Evolutionary conservation across 2,797 vertebrate species (phyloP).

Genomic region (Brotula barbata): DNA sequence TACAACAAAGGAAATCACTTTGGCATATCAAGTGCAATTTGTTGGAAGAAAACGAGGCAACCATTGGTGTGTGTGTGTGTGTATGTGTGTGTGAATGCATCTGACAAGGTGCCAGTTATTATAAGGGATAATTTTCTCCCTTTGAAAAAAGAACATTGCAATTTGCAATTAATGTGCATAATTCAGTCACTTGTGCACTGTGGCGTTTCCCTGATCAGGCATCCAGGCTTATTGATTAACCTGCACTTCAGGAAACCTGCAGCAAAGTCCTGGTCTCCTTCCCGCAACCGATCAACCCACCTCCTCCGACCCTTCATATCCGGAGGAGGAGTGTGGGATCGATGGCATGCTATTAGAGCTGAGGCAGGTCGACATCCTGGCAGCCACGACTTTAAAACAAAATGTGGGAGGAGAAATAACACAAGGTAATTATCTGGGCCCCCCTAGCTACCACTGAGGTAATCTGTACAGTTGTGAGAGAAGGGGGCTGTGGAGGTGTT

Average conservation of each 20-base stretch:
- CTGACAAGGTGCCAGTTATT: conserved; percentile 21
- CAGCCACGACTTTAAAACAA: conserved; percentile 67
- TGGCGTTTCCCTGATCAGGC: conserved; percentile 29
- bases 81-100: conserved; percentile 8
- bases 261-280: conserved; percentile 25
- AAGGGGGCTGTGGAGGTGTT: conserved; percentile 41
- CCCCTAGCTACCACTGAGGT: conserved; percentile 55
- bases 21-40: conserved; percentile 30
- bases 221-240: conserved; percentile 46
- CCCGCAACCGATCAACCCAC: conserved; percentile 12
- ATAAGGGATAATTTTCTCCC: conserved; percentile 13
- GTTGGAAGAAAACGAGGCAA: conserved; percentile 1
- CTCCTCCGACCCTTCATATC: conserved; percentile 50
- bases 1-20: conserved; percentile 20
- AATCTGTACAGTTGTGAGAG: conserved; percentile 56
- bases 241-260: conserved; percentile 33
- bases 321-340: conserved; percentile 59
- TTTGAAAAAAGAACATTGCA: conserved; percentile 18
- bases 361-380: conserved; percentile 46
- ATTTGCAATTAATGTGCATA: conserved; percentile 36
- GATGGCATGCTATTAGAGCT: conserved; percentile 63
- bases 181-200: conserved; percentile 33
- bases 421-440: conserved; percentile 71
- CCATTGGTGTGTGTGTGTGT: conserved; percentile 13
- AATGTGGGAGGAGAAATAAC: conserved; percentile 71